Evolutionary conservation across 2,888 invertebrate genomes (phyloP).

Genomic region (Machimus rusticus): DNA sequence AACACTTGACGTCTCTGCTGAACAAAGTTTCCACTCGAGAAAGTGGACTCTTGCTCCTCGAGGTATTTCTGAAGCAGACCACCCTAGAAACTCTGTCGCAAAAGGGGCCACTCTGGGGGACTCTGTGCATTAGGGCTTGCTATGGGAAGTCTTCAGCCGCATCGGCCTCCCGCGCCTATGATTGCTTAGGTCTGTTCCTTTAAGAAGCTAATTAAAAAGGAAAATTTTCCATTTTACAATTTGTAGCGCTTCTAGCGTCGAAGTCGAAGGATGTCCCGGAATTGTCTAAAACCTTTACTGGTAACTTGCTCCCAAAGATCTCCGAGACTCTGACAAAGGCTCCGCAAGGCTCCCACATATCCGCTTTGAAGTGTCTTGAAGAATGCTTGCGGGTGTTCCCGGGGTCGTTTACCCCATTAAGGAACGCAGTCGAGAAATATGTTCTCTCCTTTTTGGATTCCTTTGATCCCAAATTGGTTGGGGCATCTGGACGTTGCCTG

Average conservation of each 20-base stretch:
- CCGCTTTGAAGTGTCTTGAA: slow-evolving; percentile 54
- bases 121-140: slow-evolving; percentile 52
- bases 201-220: background rate
- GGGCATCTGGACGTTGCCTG: slow-evolving; percentile 54
- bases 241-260: background rate
- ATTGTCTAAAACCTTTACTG: slow-evolving; percentile 52
- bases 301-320: slow-evolving; percentile 52
- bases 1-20: slow-evolving; percentile 52
- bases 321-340: slow-evolving; percentile 51
- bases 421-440: slow-evolving; percentile 53
- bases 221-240: background rate
- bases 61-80: slow-evolving; percentile 51
- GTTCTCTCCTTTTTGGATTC: slow-evolving; percentile 52
- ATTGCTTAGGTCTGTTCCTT: slow-evolving; percentile 48
- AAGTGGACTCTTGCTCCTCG: slow-evolving; percentile 51
- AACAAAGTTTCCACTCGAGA: slow-evolving; percentile 49
- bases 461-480: slow-evolving; percentile 49
- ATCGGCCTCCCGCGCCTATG: slow-evolving; percentile 45
- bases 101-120: slow-evolving; percentile 53
- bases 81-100: slow-evolving; percentile 51
- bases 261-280: slow-evolving; percentile 52
- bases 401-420: slow-evolving; percentile 53
- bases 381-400: slow-evolving; percentile 53
- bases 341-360: slow-evolving; percentile 44
- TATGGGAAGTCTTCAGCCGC: slow-evolving; percentile 49